Conservation (phyloP, 2,888 invertebrate genomes). For the Oasisia sp. region DNA sequence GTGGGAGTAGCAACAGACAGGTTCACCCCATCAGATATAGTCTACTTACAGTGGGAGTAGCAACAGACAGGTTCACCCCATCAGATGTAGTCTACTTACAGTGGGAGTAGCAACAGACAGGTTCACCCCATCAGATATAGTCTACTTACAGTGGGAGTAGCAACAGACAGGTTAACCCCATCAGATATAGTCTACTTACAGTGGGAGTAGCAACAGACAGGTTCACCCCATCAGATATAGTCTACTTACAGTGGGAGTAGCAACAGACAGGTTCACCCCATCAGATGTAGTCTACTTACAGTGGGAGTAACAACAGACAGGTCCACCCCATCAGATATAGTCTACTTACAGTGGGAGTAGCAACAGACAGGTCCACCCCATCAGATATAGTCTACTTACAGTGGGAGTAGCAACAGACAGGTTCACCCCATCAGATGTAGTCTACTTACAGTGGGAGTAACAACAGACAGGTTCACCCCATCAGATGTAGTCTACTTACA, state of each 20-base stretch:
- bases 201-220: conserved; percentile 50
- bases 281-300: conserved; percentile 44
- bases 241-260: too few species aligned
- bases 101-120: conserved; percentile 39
- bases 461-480: conserved; percentile 45
- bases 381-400: conserved; percentile 45
- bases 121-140: conserved; percentile 52
- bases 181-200: conserved; percentile 44
- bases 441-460: too few species aligned
- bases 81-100: conserved; percentile 44
- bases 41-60: conserved; percentile 47
- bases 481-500: conserved; percentile 42
- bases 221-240: conserved; percentile 54
- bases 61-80: conserved; percentile 52
- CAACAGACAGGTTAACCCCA: conserved; percentile 43
- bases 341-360: too few species aligned
- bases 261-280: conserved; percentile 50
- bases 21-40: conserved; percentile 47
- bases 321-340: conserved; percentile 54
- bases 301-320: conserved; percentile 50
- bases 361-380: too few species aligned
- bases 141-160: conserved; percentile 44
- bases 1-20: conserved; percentile 50
- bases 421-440: too few species aligned
- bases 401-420: background rate